Base-by-base conservation (phyloP, 2,113 vertebrate genomes). In the Vombatus ursinus region DNA sequence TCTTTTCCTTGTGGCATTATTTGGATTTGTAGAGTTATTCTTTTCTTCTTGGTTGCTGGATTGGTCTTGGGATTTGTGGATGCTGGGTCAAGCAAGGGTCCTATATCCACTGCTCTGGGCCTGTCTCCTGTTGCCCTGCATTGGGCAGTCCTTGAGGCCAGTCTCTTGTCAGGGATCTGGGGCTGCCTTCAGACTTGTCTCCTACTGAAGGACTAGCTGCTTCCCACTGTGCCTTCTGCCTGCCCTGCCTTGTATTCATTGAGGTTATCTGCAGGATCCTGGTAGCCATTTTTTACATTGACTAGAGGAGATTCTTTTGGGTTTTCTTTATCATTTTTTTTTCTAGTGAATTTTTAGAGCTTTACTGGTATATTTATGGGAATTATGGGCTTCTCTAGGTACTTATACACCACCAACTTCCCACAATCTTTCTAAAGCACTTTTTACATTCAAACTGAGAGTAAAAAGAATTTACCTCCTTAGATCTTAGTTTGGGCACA, bases 361-460 rank as follows among this genome's bases (percentile, higher is more conserved):
- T 77, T n/a, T 77, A 61, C 54, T 61, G 8, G 26, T 28, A 61
- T 61, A 77, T n/a, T 77, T 77, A 2, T 77, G 31, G 61, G 37
- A n/a, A 77, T 77, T 77, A 4, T n/a, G 37, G 16, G 61, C 37
- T n/a, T 7, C 37, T 77, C 14, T 19, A 68, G 28, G 37, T 19
- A 31, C 14, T 77, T n/a, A 77, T 8, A 22, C 26, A n/a, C 9
- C 37, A 44, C 1, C 4, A 22, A 84, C 51, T 31, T 50, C 2
- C 22, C 54, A 47, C 22, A 84, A 84, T 84, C 6, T 54, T 90
- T 61, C 14, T 44, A 50, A 77, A 52, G 14, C 52, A 48, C 25
- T n/a, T n/a, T 96, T 91, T 84, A 25, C 44, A 51, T 77, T 92
- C 48, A 94, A 90, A 89, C 44, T 90, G 37, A 37, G 53, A 31